Base-by-base conservation (phyloP, 1,140 invertebrate species). In the Melipona quadrifasciata region DNA sequence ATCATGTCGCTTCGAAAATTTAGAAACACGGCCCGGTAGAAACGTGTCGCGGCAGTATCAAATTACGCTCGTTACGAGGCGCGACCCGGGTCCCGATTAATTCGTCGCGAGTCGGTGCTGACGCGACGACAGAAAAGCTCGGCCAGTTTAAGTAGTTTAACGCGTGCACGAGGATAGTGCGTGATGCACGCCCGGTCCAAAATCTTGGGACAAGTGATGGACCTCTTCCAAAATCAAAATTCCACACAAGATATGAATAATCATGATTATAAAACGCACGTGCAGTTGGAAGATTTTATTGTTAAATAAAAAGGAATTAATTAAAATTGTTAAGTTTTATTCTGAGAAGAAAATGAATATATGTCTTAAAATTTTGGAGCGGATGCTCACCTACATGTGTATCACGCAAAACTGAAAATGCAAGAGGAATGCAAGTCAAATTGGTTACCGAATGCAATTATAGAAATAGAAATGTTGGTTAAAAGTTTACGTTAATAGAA, bases 41-140 rank as follows among this genome's bases (percentile, higher is more conserved):
- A 58, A 27, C 57, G 70, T 47, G 80, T 58, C 65, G 64, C 65
- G 55, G 19, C 57, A 27, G 85, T 89, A 89, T 88, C 83, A 55
- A 85, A 78, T 89, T 88, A 88, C 86, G 27, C 74, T 67, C 34
- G 82, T 84, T 84, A 79, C 67, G 76, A 31, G 24, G n/a, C 75
- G 34, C 67, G 57, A 77, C 75, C 74, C 55, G 34, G 24, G 53
- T 34, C 55, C 21, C 57, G 77, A 72, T 84, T 80, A 84, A 80
- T 70, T 84, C 80, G 68, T 80, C 68, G n/a, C 19, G 58, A 55
- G 47, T 84, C 27, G 51, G 57, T 58, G 39, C 65, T 58, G 77
- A 80, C 68, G 31, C 31, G 77, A 67, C 68, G 77, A 80, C 76
- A 57, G 77, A n/a, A 12, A 78, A 83, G 65, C 55, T 58, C 53